phyloP scores from a whole-genome alignment of 2,888 invertebrate genomes.

The Ypsolopha sequella region DNA sequence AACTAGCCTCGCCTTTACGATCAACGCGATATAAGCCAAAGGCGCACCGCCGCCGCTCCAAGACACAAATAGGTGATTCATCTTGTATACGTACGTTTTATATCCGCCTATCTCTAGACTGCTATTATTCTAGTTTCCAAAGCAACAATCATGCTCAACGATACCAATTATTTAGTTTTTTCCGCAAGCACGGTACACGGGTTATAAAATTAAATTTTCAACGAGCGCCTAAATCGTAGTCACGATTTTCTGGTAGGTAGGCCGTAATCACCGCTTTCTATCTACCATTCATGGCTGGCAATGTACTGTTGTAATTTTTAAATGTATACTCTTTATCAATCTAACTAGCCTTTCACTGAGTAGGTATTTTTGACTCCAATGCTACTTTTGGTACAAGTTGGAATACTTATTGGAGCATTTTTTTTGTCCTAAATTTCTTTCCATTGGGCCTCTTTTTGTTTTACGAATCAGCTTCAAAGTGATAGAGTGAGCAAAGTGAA shows the following conservation, averaged over 20 bases:
- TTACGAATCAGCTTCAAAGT: no score
- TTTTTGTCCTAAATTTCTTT: no score
- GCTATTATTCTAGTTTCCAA: background rate
- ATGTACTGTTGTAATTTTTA: background rate
- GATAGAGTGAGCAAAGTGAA: no score
- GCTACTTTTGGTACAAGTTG: no score
- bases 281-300: conserved; percentile 17
- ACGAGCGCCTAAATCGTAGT: background rate
- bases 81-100: conserved; percentile 7
- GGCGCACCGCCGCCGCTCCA: conserved; percentile 22
- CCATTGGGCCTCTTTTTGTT: no score
- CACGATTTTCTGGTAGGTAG: conserved; percentile 2
- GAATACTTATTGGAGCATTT: no score
- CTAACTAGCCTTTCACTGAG: no score
- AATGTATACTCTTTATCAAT: no score
- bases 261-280: conserved; percentile 27
- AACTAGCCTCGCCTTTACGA: conserved; percentile 57
- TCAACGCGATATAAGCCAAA: conserved; percentile 36
- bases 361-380: no score
- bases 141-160: background rate
- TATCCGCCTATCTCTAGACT: background rate
- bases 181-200: background rate
- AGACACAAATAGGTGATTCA: conserved; percentile 28
- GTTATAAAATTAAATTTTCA: background rate
- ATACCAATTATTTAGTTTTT: no score